These are phyloP conservation scores for Pegoplata infirma DNA, from an alignment of 2,888 invertebrate species.

Conservation along the genomic window DNA sequence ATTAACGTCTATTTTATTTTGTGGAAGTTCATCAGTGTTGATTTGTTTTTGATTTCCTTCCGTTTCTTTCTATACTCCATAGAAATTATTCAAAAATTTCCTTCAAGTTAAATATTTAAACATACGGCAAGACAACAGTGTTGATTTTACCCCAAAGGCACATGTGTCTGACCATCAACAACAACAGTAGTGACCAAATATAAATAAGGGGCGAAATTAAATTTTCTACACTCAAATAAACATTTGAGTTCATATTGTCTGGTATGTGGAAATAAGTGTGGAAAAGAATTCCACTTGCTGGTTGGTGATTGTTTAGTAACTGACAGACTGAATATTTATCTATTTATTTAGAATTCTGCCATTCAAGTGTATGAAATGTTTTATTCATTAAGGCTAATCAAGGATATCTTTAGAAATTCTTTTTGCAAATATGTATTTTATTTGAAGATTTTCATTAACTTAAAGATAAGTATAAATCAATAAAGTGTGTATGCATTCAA, in stretches of 20 bases:
- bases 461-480: background rate
- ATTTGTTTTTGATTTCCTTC: constrained; percentile 61
- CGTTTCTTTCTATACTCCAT: constrained; percentile 30
- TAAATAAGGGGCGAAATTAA: constrained; percentile 56
- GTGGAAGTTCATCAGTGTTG: constrained; percentile 60
- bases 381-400: constrained; percentile 61
- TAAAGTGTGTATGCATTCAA: no score
- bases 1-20: constrained; percentile 18
- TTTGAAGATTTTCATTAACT: constrained; percentile 20
- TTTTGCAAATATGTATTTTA: no score
- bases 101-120: background rate
- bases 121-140: constrained; percentile 16
- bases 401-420: constrained; percentile 48
- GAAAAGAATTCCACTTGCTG: constrained; percentile 33
- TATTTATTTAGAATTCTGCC: constrained; percentile 26
- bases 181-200: constrained; percentile 58
- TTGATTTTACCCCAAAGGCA: constrained; percentile 57
- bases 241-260: background rate
- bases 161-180: constrained; percentile 56
- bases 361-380: constrained; percentile 43
- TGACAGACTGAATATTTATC: constrained; percentile 1
- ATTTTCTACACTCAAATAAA: constrained; percentile 48
- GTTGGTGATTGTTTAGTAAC: constrained; percentile 27
- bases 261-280: background rate
- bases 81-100: constrained; percentile 41